Percentiles rank a stretch among this genome's conserved stretches.
Evolutionary conservation across 2,888 invertebrate genomes (phyloP).

Genomic region (Drosophila monieri): DNA sequence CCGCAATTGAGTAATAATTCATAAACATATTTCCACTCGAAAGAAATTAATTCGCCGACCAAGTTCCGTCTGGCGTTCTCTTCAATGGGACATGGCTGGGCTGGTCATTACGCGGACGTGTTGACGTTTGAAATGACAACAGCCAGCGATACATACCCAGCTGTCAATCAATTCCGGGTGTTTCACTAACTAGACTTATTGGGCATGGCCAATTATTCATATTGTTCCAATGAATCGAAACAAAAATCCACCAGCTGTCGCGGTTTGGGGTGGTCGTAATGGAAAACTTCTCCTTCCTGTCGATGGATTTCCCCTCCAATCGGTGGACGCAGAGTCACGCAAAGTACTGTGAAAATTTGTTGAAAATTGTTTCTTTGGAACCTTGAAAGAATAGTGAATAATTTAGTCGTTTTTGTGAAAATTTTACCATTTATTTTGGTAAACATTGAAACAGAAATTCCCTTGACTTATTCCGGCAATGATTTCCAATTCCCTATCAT

Average conservation of each 20-base stretch:
- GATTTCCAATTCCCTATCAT: slow-evolving; percentile 17
- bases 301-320: slow-evolving; percentile 30
- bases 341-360: slow-evolving; percentile 43
- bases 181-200: slow-evolving; percentile 62
- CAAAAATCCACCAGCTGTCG: slow-evolving; percentile 59
- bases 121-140: slow-evolving; percentile 72
- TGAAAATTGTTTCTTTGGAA: slow-evolving; percentile 26
- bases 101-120: slow-evolving; percentile 70
- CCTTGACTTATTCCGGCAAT: slow-evolving; percentile 18
- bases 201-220: slow-evolving; percentile 74
- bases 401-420: slow-evolving; percentile 1
- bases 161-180: slow-evolving; percentile 70
- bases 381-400: slow-evolving; percentile 17
- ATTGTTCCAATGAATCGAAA: slow-evolving; percentile 68
- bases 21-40: slow-evolving; percentile 75
- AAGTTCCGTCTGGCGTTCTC: slow-evolving; percentile 17
- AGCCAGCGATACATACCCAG: slow-evolving; percentile 42
- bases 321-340: slow-evolving; percentile 52
- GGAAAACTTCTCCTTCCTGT: slow-evolving; percentile 30
- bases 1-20: slow-evolving; percentile 77
- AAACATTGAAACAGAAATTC: background rate
- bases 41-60: slow-evolving; percentile 69
- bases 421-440: background rate
- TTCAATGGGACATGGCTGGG: slow-evolving; percentile 11
- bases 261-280: slow-evolving; percentile 37